Conservation (phyloP, 2,113 vertebrate genomes). For the Azemiops feae region DNA sequence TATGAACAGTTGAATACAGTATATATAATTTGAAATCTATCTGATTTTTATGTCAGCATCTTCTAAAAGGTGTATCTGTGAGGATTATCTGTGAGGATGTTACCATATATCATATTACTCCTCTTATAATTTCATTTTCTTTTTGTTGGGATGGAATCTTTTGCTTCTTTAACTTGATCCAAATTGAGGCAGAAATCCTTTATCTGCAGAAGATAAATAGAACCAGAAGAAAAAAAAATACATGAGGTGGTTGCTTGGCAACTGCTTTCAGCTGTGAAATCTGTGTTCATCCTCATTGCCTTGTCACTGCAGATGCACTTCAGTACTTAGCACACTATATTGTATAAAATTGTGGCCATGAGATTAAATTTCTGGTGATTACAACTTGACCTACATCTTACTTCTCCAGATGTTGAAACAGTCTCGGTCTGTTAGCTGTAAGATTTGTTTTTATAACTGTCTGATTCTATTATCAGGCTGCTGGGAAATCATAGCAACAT, state of each 20-base stretch:
- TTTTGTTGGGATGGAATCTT: background rate
- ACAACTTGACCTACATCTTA: background rate
- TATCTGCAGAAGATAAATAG: slow-evolving; percentile 12
- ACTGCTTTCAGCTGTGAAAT: slow-evolving; percentile 3
- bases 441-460: background rate
- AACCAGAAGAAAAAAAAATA: background rate
- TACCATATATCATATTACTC: background rate
- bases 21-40: background rate
- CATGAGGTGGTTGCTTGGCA: slow-evolving; percentile 18
- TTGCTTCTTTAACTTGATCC: slow-evolving; percentile 6
- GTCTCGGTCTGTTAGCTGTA: background rate
- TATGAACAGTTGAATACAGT: background rate
- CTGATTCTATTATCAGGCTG: background rate
- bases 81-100: background rate
- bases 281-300: background rate
- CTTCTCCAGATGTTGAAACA: background rate
- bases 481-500: background rate
- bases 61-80: background rate
- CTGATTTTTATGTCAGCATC: background rate
- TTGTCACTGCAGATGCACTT: background rate
- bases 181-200: slow-evolving; percentile 3
- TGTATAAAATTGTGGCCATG: background rate
- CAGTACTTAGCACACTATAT: background rate
- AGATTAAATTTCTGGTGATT: background rate
- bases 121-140: background rate